A percentile compares a stretch with the other conserved stretches of the same genome.
phyloP scores from a whole-genome alignment of 1,140 invertebrate species.

The Musca domestica region DNA sequence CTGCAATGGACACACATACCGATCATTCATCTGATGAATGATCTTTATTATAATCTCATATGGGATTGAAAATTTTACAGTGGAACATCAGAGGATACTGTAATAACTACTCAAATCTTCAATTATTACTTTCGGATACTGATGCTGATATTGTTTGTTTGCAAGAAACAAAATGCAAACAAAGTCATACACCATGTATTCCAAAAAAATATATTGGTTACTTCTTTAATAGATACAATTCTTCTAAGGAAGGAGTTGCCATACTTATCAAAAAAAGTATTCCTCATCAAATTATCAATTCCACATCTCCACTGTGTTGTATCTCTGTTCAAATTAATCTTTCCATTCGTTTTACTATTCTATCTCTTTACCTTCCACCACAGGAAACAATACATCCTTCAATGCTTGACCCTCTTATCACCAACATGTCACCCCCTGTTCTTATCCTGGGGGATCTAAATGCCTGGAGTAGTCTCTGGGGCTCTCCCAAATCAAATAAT shows the following conservation, averaged over 20 bases:
- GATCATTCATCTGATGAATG: neutral
- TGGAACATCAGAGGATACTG: conserved; percentile 1
- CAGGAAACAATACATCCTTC: neutral
- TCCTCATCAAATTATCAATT: neutral
- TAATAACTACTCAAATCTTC: neutral
- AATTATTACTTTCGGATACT: neutral
- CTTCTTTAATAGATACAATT: neutral
- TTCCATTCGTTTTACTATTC: neutral
- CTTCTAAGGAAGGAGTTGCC: neutral
- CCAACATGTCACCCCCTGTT: neutral
- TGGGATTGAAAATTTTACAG: conserved; percentile 10
- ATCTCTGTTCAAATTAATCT: neutral
- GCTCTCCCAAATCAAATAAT: neutral
- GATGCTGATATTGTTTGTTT: neutral
- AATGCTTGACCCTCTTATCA: neutral
- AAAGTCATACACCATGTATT: neutral
- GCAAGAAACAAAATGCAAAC: conserved; percentile 5
- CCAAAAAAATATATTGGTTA: conserved; percentile 1
- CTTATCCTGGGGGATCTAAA: neutral
- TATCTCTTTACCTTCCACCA: neutral
- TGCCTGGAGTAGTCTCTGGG: conserved; percentile 5
- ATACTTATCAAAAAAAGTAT: neutral
- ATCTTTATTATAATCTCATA: neutral
- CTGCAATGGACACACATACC: neutral
- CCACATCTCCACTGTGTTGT: neutral